phyloP scores from a whole-genome alignment of 2,113 vertebrate genomes.

The Corynorhinus townsendii region DNA sequence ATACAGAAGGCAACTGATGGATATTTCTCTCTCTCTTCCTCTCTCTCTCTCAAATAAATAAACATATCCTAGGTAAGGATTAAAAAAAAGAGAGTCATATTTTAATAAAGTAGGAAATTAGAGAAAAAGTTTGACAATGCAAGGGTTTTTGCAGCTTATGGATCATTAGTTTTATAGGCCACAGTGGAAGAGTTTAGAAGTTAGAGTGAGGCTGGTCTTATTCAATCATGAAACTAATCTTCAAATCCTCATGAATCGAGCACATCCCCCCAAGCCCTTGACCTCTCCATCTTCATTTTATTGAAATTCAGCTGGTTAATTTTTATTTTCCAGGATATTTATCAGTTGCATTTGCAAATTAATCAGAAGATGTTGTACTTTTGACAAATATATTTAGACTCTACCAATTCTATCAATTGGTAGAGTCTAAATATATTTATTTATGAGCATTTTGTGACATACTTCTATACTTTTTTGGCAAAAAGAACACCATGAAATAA shows the following conservation, averaged over 20 bases:
- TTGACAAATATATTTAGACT: slow-evolving; percentile 35
- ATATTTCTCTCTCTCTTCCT: no score
- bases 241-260: not conserved
- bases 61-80: no score
- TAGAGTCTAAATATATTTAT: no score
- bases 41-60: no score
- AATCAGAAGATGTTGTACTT: not conserved
- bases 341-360: not conserved
- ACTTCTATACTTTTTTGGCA: not conserved
- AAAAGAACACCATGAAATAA: not conserved
- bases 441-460: not conserved
- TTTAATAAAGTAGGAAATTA: not conserved
- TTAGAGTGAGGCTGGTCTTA: not conserved
- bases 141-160: not conserved
- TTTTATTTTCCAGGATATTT: not conserved
- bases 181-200: not conserved
- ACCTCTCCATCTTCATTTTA: not conserved
- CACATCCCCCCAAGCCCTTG: no score
- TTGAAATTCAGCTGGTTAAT: not conserved
- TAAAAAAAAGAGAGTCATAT: not conserved
- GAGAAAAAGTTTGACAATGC: not conserved
- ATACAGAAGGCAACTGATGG: no score
- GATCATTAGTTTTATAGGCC: not conserved
- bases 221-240: slow-evolving; percentile 28
- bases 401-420: no score